Evolutionary conservation across 2,888 invertebrate genomes (phyloP), one percentile per base, ranked within the genome.

Genomic region (Athrips mouffetella): DNA sequence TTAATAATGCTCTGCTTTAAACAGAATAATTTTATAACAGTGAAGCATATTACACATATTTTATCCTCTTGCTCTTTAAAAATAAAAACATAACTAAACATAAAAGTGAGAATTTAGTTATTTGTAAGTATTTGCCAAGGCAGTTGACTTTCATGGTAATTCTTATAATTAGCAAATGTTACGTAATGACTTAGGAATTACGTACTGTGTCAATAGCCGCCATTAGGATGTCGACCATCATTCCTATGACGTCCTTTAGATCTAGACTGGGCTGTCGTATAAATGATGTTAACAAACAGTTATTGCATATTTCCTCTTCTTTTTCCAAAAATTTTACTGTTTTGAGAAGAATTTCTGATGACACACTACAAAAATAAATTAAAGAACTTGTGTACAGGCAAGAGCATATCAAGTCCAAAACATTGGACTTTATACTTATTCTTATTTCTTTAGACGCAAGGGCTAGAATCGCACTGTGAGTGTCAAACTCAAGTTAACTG

Each of bases 171-270:
- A 6, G 25, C 25, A 25, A 25, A 25, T 4, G 25, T 25, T 25
- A 25, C 25, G 25, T 6, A 8, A 25, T 25, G 25, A 25, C 8
- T 25, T 8, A 20, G 13, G 20, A 3, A 37, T 8, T 39, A 11
- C 35, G 1, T 84, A 94, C 94, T 52, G 97, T 97, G 69, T 97
- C 96, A 49, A 96, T 92, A 49, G 96, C 95, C 45, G 96, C 97
- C 69, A 97, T 89, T 18, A 97, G 76, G 69, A 96, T 91, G 76
- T 97, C 97, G 30, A 94, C 93, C 50, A 94, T 91, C 89, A 96
- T 93, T 48, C 96, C 96, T 39, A 93, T 88, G n/a, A 96, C 89
- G 75, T 97, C 96, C 67, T 93, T 93, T 15, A 91, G 81, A 73
- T 95, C 93, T 3, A 96, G 71, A 59, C 92, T 91, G 0, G 92